phyloP scores from a whole-genome alignment of 2,888 invertebrate species.

The Petrophora chlorosata region DNA sequence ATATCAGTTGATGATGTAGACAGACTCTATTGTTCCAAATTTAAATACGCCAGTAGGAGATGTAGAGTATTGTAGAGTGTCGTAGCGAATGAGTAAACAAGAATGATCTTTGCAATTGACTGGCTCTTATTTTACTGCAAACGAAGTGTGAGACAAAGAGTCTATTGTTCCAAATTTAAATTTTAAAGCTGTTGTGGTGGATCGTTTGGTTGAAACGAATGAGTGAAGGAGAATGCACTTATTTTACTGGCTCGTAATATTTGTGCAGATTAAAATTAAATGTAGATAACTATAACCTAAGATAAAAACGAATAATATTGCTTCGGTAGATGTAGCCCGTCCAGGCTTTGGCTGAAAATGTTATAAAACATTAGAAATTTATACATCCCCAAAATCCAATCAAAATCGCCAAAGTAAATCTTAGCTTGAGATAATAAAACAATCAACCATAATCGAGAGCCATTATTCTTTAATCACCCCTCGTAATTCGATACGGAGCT shows the following conservation, averaged over 20 bases:
- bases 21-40: no score
- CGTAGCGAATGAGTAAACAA: background rate
- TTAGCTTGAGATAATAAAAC: conserved; percentile 1
- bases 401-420: conserved; percentile 14
- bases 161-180: conserved; percentile 48
- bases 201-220: conserved; percentile 12
- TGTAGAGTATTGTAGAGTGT: background rate
- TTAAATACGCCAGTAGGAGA: no score
- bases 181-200: conserved; percentile 21
- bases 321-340: no score
- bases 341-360: no score
- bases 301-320: no score
- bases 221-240: conserved; percentile 12
- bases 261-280: no score
- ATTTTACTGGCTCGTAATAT: conserved; percentile 11
- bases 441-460: conserved; percentile 22
- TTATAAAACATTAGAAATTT: no score
- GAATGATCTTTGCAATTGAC: background rate
- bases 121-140: background rate
- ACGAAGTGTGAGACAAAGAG: conserved; percentile 31
- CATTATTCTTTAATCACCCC: conserved; percentile 31
- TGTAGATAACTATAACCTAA: no score
- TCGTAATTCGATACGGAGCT: conserved; percentile 44
- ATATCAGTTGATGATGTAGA: no score
- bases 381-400: background rate